Base-by-base conservation (phyloP, 2,888 invertebrate species). In the Apodemia duryi region DNA sequence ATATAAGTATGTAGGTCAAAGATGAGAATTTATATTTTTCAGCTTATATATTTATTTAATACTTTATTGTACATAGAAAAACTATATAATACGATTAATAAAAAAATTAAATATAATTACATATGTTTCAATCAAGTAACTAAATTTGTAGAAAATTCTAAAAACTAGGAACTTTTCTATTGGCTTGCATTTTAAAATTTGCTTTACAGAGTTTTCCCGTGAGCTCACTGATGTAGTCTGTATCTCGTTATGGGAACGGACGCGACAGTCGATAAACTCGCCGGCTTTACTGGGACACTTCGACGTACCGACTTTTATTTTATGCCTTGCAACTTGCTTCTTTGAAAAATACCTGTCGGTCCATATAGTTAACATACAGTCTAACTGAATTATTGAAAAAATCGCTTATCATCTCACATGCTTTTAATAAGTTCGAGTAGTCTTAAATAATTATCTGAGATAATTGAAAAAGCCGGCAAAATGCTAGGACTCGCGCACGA, bases 241-340 rank as follows among this genome's bases (percentile, higher is more conserved):
- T 61, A 66, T 69, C 67, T 69, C 65, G 66, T 68, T 67, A 68
- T 68, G 63, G 65, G 63, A 68, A 64, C 69, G 68, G 67, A 69
- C 54, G 63, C 66, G 54, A 63, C 65, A 63, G 49, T 57, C 62
- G 63, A 65, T 67, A 67, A 69, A 67, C 67, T 67, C 64, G 66
- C 28, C 35, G 49, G 21, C 60, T 64, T 49, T 61, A 62, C 62
- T 28, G 51, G 51, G 35, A 63, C 63, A 61, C 63, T 57, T 29
- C 62, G 62, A 61, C 61, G 61, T 61, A 51, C 61, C 61, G n/a
- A 61, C 57, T 35, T 57, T 57, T 57, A 57, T 61, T 63, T 63
- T 63, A 63, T 51, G 49, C 6, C 46, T 51, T 29, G 52, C 63
- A 46, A 66, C 60, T 61, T 61, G n/a, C n/a, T 49, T 49, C 52